Evolutionary conservation across 2,888 invertebrate species (phyloP).

Genomic region (Taphrorychus bicolor): DNA sequence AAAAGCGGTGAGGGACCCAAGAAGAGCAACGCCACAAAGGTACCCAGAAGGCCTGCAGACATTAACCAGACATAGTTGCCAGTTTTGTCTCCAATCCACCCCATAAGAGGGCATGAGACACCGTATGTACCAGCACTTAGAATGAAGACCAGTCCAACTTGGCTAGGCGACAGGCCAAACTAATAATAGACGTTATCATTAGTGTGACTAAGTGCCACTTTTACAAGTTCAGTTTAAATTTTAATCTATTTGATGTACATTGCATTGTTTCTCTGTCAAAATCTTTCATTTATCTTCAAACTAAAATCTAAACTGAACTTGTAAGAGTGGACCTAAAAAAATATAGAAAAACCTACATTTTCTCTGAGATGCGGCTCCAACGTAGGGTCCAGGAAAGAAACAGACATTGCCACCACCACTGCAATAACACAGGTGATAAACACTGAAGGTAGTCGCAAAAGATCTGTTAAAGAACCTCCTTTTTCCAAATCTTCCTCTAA

Average conservation of each 20-base stretch:
- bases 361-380: constrained; percentile 74
- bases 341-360: neutral
- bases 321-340: neutral
- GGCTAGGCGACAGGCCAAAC: constrained; percentile 69
- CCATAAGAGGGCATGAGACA: constrained; percentile 75
- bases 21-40: constrained; percentile 67
- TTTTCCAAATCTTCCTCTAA: constrained; percentile 57
- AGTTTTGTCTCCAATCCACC: constrained; percentile 71
- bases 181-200: too few relatives aligned
- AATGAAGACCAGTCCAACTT: constrained; percentile 75
- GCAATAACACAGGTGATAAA: constrained; percentile 73
- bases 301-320: neutral
- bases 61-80: constrained; percentile 74
- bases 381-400: constrained; percentile 80
- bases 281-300: too few relatives aligned
- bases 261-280: too few relatives aligned
- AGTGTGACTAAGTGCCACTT: neutral
- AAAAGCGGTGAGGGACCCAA: constrained; percentile 72
- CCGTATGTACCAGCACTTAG: constrained; percentile 75
- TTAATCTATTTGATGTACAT: too few relatives aligned
- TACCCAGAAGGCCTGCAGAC: constrained; percentile 70
- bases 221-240: too few relatives aligned
- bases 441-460: constrained; percentile 73
- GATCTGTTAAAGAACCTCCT: constrained; percentile 66
- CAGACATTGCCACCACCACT: constrained; percentile 72